phyloP scores from a whole-genome alignment of 2,113 vertebrate genomes.

The Ptychochromis oligacanthus region DNA sequence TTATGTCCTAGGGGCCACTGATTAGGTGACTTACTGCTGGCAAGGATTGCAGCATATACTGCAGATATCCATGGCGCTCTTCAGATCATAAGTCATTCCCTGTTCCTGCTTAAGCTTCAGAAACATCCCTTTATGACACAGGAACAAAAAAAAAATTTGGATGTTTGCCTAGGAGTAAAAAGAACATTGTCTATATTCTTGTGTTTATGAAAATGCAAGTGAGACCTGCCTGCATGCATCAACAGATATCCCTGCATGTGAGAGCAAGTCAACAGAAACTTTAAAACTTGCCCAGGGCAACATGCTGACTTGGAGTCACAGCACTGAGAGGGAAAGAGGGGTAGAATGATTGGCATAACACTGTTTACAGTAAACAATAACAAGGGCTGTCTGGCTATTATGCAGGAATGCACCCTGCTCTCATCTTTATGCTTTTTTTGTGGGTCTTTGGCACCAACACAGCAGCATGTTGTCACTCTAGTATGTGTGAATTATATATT shows the following conservation, averaged over 20 bases:
- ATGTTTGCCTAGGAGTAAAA: background rate
- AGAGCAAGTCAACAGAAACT: slow-evolving; percentile 33
- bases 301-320: slow-evolving; percentile 37
- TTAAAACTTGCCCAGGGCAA: slow-evolving; percentile 54
- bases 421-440: slow-evolving; percentile 35
- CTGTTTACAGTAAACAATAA: slow-evolving; percentile 76
- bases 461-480: slow-evolving; percentile 10
- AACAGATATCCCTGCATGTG: slow-evolving; percentile 39
- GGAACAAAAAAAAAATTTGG: background rate
- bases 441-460: slow-evolving; percentile 19
- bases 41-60: background rate
- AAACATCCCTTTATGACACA: background rate
- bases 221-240: background rate
- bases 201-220: slow-evolving; percentile 24
- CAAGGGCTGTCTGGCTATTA: slow-evolving; percentile 61
- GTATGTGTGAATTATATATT: slow-evolving; percentile 33
- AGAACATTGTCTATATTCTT: background rate
- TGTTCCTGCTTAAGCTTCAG: slow-evolving; percentile 5
- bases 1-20: slow-evolving; percentile 43
- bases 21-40: slow-evolving; percentile 50
- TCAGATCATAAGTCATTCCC: slow-evolving; percentile 11
- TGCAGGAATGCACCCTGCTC: slow-evolving; percentile 68
- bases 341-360: slow-evolving; percentile 67
- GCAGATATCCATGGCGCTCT: background rate
- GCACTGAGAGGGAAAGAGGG: slow-evolving; percentile 24